Conservation (phyloP, 1,140 invertebrate genomes). For the Panagrolaimus sp. region DNA sequence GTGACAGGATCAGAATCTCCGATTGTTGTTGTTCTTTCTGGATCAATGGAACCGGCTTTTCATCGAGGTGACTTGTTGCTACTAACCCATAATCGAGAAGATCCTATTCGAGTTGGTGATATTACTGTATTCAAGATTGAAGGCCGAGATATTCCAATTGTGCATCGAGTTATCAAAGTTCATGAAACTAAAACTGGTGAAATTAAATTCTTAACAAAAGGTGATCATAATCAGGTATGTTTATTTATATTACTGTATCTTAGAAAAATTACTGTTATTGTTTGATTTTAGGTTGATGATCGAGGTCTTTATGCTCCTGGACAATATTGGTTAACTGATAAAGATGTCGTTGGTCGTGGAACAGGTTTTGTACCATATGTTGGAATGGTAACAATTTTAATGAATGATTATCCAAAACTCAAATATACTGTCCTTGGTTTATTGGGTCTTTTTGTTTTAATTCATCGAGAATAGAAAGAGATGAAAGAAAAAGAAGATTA, state of each 20-base stretch:
- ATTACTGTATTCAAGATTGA: conserved; percentile 99
- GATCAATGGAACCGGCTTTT: conserved; percentile 99
- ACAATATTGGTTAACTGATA: conserved; percentile 90
- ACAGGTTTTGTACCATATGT: conserved; percentile 92
- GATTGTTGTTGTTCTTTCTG: conserved; percentile 95
- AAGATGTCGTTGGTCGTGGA: conserved; percentile 93
- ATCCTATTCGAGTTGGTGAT: conserved; percentile 93
- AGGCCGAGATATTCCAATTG: conserved; percentile 96
- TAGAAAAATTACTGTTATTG: no score
- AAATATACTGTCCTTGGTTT: conserved; percentile 86
- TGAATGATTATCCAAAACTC: conserved; percentile 99
- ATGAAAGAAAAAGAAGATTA: no score
- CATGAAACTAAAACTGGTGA: conserved; percentile 94
- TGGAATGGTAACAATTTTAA: conserved; percentile 95
- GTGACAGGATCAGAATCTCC: conserved; percentile 96
- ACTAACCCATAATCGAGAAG: conserved; percentile 90
- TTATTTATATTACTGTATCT: no score
- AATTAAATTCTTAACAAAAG: conserved; percentile 96
- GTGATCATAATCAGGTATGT: conserved; percentile 79
- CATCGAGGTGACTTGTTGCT: conserved; percentile 94
- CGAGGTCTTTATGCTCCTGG: conserved; percentile 96
- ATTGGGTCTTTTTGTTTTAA: conserved; percentile 81
- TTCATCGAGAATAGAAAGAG: conserved; percentile 75
- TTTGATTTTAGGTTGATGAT: conserved; percentile 78
- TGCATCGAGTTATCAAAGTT: conserved; percentile 92